Conservation (phyloP, 2,113 vertebrate genomes). For the Argyrosomus japonicus region DNA sequence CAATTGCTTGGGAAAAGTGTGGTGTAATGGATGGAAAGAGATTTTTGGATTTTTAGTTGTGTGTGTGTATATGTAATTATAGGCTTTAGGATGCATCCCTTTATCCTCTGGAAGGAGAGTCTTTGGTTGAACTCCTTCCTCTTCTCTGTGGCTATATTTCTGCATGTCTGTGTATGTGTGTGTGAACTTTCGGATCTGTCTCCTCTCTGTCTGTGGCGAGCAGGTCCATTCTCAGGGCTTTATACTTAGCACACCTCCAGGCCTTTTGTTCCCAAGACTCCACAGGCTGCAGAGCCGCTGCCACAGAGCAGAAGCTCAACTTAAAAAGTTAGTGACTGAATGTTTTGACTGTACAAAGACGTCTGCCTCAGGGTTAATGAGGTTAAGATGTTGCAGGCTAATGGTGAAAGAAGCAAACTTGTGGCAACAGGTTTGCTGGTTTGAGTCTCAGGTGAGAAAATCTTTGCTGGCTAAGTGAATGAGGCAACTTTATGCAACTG, state of each 20-base stretch:
- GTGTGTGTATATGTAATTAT: constrained; percentile 74
- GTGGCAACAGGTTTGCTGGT: constrained; percentile 34
- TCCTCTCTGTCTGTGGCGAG: constrained; percentile 69
- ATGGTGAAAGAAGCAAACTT: constrained; percentile 20
- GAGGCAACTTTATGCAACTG: neutral
- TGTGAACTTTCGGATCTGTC: constrained; percentile 45
- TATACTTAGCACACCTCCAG: constrained; percentile 51
- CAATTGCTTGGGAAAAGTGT: constrained; percentile 66
- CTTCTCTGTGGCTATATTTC: constrained; percentile 60
- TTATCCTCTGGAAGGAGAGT: constrained; percentile 70
- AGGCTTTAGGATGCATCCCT: constrained; percentile 72
- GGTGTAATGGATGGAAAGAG: constrained; percentile 70
- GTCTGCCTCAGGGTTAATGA: constrained; percentile 31
- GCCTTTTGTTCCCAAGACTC: constrained; percentile 53
- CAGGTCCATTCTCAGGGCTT: constrained; percentile 62
- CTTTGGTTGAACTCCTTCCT: constrained; percentile 70
- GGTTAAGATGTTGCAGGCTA: constrained; percentile 13
- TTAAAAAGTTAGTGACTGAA: constrained; percentile 2
- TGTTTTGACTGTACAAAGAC: neutral
- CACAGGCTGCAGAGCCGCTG: constrained; percentile 27
- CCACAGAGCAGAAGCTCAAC: constrained; percentile 26
- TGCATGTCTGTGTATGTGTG: constrained; percentile 36
- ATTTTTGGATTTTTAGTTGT: constrained; percentile 72
- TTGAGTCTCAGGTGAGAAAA: constrained; percentile 13
- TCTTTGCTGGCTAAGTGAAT: neutral